Evolutionary conservation across 2,888 invertebrate genomes (phyloP), one percentile per base, ranked within the genome.

Genomic region (Drosophila setosimentum): DNA sequence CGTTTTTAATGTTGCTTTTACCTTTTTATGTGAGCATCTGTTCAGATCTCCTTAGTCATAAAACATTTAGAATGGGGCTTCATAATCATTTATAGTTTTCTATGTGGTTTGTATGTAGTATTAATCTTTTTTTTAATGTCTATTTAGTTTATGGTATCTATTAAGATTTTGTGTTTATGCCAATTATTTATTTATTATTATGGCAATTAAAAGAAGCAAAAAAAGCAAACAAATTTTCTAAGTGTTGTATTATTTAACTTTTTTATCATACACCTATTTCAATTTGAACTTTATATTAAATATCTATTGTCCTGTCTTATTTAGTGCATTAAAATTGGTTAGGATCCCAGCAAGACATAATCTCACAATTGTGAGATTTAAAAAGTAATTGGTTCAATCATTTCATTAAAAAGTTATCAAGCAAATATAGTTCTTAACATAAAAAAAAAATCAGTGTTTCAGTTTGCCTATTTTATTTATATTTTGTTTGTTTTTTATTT

Each of bases 1-100:
- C 49, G 60, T 68, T 45, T 30, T 58, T 33, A 49, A 37, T 54
- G 55, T 68, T 70, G 40, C 66, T 71, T 70, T 70, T 13, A 18
- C 51, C 49, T 60, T 50, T 61, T 33, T 58, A 49, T 74, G 27
- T 50, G 2, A n/a, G 18, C 50, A 29, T 66, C 18, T 32, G 48
- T 63, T 66, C 27, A 13, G 35, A 75, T 45, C 16, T 30, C 35
- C 50, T 62, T 13, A 40, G 24, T 33, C 40, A 27, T 48, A 18
- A 18, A 62, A 33, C 24, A 37, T 53, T 35, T 35, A 1, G 37
- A 58, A 51, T 27, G 21, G 24, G 11, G 10, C 18, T 33, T 48
- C 4, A 27, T 7, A 32, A 21, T 32, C 8, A n/a, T 45, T 45
- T 35, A 32, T 2, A 16, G 21, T 40, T 68, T 3, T 18, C 6